Evolutionary conservation across 2,113 vertebrate genomes (phyloP), one percentile per base, ranked within the genome.

Genomic region (Lepisosteus osseus): DNA sequence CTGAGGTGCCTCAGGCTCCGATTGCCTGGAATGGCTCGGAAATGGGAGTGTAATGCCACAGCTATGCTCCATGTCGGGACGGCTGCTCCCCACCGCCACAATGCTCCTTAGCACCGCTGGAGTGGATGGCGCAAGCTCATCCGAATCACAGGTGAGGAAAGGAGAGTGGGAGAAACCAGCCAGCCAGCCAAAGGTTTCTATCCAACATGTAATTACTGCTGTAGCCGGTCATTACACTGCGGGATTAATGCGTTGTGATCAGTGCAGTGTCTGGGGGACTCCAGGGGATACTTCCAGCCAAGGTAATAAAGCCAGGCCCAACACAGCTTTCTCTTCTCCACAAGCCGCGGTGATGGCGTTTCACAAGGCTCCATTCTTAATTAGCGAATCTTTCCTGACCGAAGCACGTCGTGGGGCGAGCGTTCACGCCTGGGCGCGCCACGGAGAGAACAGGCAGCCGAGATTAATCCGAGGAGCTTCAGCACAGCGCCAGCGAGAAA

Each of bases 371-470:
- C 84, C 80, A 89, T 90, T 88, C 89, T 83, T 87, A 87, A 90
- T 90, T 88, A 90, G 90, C 89, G 86, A 86, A 79, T 79, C 86
- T 86, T 88, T 90, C 84, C 84, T 75, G 61, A 87, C 74, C 77
- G 80, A 69, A 71, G 61, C 54, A 41, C 15, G 17, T 4, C 9
- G 29, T 29, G 61, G 64, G 66, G 54, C 8, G 62, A 47, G 14
- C 72, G 41, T 69, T 78, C 79, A 83, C 64, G 79, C 83, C 82
- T 84, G 84, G 81, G 67, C 45, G 68, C 74, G 70, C 67, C 43
- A 54, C n/a, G 43, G 45, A 70, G 45, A 12, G 15, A n/a, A 43
- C 40, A 51, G 15, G 12, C 51, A 29, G 67, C 43, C 76, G 75
- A 85, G 80, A 85, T 83, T 77, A 77, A 81, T 85, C 80, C 83